These are phyloP conservation scores for Orientallactaga bullata DNA, from an alignment of 2,113 vertebrate species.

Conservation along the genomic window DNA sequence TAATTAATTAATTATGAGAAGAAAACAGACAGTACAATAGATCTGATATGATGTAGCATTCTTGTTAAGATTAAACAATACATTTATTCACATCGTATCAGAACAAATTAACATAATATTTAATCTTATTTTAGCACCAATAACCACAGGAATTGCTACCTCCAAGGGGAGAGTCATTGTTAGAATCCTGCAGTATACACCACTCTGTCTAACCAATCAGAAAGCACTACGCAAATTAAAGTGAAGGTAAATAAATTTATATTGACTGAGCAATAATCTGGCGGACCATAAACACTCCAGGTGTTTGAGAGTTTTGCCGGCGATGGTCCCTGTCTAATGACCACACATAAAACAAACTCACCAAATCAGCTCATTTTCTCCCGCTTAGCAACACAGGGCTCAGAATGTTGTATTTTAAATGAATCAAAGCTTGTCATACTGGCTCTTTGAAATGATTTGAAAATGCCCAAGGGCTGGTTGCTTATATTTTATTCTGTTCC, in stretches of 20 bases:
- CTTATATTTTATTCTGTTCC: conserved; percentile 55
- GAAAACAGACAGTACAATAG: conserved; percentile 84
- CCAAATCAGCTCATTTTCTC: conserved; percentile 64
- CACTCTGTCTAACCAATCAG: conserved; percentile 73
- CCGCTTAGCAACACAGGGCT: conserved; percentile 20
- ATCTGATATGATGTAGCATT: conserved; percentile 84
- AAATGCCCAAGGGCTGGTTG: conserved; percentile 42
- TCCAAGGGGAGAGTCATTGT: conserved; percentile 72
- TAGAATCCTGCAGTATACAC: conserved; percentile 66
- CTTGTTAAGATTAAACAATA: conserved; percentile 85
- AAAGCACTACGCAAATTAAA: conserved; percentile 79
- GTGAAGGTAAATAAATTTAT: conserved; percentile 74
- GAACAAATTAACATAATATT: conserved; percentile 80
- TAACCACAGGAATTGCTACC: conserved; percentile 84
- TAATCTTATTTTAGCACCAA: conserved; percentile 88
- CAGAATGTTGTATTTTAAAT: conserved; percentile 53
- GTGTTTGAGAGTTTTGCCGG: conserved; percentile 36
- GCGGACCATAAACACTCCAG: conserved; percentile 64
- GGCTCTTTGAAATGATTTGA: conserved; percentile 63
- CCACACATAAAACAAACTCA: conserved; percentile 68
- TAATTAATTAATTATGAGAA: conserved; percentile 82
- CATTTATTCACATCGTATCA: conserved; percentile 82
- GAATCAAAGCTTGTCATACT: conserved; percentile 47
- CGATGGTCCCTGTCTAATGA: conserved; percentile 58
- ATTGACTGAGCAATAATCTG: conserved; percentile 75